Base-by-base conservation (phyloP, 2,888 invertebrate genomes). In the Drosophila percnosoma region DNA sequence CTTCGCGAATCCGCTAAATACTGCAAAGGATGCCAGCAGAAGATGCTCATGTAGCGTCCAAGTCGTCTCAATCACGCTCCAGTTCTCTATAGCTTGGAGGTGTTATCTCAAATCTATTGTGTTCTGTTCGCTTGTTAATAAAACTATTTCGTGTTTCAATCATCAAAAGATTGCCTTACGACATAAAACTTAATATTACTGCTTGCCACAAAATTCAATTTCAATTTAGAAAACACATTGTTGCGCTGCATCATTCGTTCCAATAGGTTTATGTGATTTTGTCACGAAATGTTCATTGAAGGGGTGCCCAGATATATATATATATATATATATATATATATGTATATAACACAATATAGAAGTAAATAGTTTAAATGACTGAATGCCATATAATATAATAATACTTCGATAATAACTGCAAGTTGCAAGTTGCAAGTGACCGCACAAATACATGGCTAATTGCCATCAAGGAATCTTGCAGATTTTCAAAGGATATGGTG, bases 21-120 rank as follows among this genome's bases (percentile, higher is more conserved):
- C 38, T 78, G 79, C 71, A 80, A 75, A 60, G 60, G 59, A 52
- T 73, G 73, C 40, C 77, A 82, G 36, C 64, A 74, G 74, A 71
- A 70, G 53, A n/a, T 87, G 34, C 10, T 68, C 21, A 53, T 58
- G 13, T 73, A 24, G 5, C 7, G 15, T 18, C 5, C 31, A 31
- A 24, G 38, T 27, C 15, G 18, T 4, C 15, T 24, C 13, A 27
- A 24, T 27, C n/a, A n/a, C 7, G n/a, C 42, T 21, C 10, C 21
- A 21, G 5, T 11, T 42, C 11, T 21, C 42, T 1, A 11, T 2
- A 42, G 13, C 15, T 24, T 45, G 4, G 15, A 24, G 15, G 24
- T 24, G 59, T 66, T 75, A 55, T 13, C 70, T 70, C 60, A 77
- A 77, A 77, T 77, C 61, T 33, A 21, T 68, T 75, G 74, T 74